phyloP scores from a whole-genome alignment of 2,888 invertebrate species.

The Meliscaeva auricollis region DNA sequence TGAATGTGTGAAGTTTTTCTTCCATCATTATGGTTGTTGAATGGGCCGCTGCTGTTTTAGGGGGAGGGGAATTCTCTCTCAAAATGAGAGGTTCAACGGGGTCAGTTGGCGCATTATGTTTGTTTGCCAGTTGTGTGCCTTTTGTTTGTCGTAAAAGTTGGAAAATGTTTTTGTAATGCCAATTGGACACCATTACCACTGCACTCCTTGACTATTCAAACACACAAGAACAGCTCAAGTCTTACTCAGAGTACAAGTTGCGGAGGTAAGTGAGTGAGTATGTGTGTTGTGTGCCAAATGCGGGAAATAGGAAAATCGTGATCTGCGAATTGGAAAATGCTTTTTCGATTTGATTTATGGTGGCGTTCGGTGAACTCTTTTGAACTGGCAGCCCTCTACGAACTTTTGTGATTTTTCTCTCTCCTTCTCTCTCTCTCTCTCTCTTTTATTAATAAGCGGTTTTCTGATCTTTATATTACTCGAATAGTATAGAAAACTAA shows the following conservation, averaged over 20 bases:
- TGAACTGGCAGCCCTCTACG: conserved; percentile 47
- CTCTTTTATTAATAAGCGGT: conserved; percentile 39
- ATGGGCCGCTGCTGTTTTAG: background rate
- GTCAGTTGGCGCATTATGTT: conserved; percentile 60
- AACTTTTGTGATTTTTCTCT: conserved; percentile 54
- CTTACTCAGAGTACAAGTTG: too few relatives aligned
- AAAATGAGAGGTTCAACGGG: conserved; percentile 70
- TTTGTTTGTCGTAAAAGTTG: conserved; percentile 59
- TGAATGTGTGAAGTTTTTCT: conserved; percentile 72
- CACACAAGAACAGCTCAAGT: background rate
- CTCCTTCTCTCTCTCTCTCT: background rate
- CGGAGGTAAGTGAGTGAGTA: too few relatives aligned
- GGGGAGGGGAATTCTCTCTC: conserved; percentile 54
- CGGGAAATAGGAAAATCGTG: conserved; percentile 74
- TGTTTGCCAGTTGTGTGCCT: conserved; percentile 69
- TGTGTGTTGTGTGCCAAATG: conserved; percentile 68
- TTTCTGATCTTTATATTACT: conserved; percentile 72
- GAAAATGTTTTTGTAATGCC: conserved; percentile 60
- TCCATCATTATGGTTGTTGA: conserved; percentile 3
- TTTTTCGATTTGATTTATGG: conserved; percentile 73
- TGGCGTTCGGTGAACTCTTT: conserved; percentile 53
- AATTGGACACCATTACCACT: conserved; percentile 55
- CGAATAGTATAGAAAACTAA: conserved; percentile 45
- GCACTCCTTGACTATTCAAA: background rate
- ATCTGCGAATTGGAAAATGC: conserved; percentile 76